A percentile compares a stretch with the other conserved stretches of the same genome.
These are phyloP conservation scores for Chelonus insularis DNA, from an alignment of 1,140 invertebrate genomes.

Conservation along the genomic window DNA sequence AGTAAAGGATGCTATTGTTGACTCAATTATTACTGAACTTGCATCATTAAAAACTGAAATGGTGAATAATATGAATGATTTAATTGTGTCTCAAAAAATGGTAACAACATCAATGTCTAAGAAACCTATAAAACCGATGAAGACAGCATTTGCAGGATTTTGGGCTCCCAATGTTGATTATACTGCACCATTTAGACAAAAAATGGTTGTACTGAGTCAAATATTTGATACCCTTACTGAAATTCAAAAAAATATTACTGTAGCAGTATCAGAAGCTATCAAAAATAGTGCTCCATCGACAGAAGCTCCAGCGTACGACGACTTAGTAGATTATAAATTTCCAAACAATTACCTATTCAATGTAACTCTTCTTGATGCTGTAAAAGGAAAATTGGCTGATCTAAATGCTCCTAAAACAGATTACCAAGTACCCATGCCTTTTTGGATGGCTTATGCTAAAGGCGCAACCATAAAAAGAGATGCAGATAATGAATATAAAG, in stretches of 20 bases:
- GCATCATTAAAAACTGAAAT: conserved; percentile 48
- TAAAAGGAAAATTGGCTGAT: conserved; percentile 40
- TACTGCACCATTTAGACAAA: conserved; percentile 47
- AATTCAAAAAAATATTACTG: conserved; percentile 50
- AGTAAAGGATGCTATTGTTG: conserved; percentile 49
- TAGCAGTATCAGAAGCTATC: conserved; percentile 38
- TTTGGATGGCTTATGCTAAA: conserved; percentile 43
- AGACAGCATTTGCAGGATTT: conserved; percentile 36
- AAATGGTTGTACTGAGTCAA: conserved; percentile 48
- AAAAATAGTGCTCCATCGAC: conserved; percentile 29
- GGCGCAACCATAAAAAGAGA: conserved; percentile 37
- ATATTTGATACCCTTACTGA: conserved; percentile 54
- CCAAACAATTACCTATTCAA: conserved; percentile 28
- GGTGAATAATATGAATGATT: conserved; percentile 47
- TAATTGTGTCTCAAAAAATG: conserved; percentile 44
- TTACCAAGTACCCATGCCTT: too few species aligned
- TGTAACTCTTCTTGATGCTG: conserved; percentile 43
- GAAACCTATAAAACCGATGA: conserved; percentile 42
- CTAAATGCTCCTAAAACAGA: conserved; percentile 19
- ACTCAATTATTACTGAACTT: conserved; percentile 48
- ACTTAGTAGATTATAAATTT: not conserved
- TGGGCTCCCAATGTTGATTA: conserved; percentile 37
- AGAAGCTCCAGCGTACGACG: not conserved
- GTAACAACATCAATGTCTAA: conserved; percentile 25
- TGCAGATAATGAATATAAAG: conserved; percentile 28